phyloP scores from a whole-genome alignment of 2,113 vertebrate species.

The Cinclus cinclus region DNA sequence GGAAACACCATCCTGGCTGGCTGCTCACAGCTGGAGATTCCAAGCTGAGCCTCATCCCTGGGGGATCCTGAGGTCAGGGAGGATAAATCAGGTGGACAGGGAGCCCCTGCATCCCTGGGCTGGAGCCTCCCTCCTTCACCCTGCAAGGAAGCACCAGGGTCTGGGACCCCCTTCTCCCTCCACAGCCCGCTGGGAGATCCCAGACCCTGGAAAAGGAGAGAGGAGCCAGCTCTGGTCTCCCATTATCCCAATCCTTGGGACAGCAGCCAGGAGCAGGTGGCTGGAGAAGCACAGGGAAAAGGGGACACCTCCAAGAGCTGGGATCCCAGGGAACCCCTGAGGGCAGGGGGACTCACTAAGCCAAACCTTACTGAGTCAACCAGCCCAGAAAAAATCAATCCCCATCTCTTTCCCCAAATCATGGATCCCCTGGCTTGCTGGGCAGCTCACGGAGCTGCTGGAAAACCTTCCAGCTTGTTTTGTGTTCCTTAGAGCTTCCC shows the following conservation, averaged over 20 bases:
- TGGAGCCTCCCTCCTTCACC: neutral
- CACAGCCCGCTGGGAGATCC: neutral
- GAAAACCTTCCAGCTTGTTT: neutral
- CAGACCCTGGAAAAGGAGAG: neutral
- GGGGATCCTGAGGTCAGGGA: neutral
- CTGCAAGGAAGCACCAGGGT: neutral
- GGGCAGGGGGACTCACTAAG: neutral
- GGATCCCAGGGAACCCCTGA: neutral
- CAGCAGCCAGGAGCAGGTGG: neutral
- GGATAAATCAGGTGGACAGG: accelerated
- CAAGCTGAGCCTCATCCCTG: accelerated
- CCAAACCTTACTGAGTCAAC: neutral
- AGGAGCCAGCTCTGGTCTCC: neutral
- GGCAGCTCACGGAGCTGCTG: neutral
- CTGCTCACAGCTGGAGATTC: neutral
- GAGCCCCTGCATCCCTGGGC: neutral
- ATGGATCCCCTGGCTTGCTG: neutral
- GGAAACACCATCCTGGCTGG: neutral
- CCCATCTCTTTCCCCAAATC: neutral
- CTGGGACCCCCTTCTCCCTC: neutral
- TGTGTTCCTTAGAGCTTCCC: neutral
- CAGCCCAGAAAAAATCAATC: neutral
- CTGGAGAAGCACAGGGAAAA: neutral
- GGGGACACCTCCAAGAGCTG: neutral
- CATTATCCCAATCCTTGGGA: neutral